Evolutionary conservation across 2,113 vertebrate genomes (phyloP), one percentile per base, ranked within the genome.

Genomic region (western clawed frog (Xenopus tropicalis)): DNA sequence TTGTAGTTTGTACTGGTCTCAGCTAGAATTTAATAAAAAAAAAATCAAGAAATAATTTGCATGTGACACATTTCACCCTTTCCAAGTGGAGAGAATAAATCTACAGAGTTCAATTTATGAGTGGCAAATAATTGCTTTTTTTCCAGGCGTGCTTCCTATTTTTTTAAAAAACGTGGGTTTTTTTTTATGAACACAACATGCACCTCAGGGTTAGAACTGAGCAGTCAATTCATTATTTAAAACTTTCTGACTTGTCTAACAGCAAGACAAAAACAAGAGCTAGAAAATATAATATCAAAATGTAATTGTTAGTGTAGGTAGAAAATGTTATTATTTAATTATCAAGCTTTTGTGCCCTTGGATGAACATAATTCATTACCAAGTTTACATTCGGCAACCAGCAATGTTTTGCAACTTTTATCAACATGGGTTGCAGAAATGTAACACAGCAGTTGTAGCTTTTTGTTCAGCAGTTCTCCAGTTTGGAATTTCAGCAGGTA

Each of bases 1-100:
- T 75, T 75, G 66, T 76, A 76, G 73, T 76, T 59, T 42, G 51
- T 69, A 76, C 56, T 76, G 61, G 56, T 68, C 72, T 69, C 44
- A 58, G 72, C 43, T 67, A 69, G 46, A 44, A 74, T 75, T 69
- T 75, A 69, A 69, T 63, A 75, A 69, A 75, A 69, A 54, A 46
- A 17, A 62, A 63, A 67, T 75, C 58, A 56, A 75, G 46, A 63
- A 69, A 69, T 76, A 69, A 69, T 76, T 76, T 69, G 44, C 73
- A 76, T 69, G 59, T 68, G 48, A 76, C 58, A 37, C 46, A 44
- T 76, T 76, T 63, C 59, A 76, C 73, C 66, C 43, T 69, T 76
- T 76, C 44, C 46, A 69, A 63, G 25, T 69, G 21, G 16, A 54
- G 54, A 54, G 57, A 74, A 74, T 69, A 69, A 69, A 76, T 75